Conservation (phyloP, 1,140 invertebrate species). For the Mercenaria mercenaria region DNA sequence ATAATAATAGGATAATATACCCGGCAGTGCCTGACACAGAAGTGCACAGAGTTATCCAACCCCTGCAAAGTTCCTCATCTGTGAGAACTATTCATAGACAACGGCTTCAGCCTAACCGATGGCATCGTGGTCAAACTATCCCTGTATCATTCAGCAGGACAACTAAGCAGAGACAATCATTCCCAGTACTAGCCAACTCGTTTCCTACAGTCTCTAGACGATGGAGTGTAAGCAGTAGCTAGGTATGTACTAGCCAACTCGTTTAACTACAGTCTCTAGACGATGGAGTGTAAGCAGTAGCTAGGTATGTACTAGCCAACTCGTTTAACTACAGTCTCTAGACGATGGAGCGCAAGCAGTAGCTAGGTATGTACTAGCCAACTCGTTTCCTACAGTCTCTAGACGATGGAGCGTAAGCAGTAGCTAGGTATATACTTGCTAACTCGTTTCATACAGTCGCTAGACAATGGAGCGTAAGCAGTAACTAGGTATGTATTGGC, state of each 20-base stretch:
- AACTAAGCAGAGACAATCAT: neutral
- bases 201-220: neutral
- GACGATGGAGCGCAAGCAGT: no score
- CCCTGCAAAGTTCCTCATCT: neutral
- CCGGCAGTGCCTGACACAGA: neutral
- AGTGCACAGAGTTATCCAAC: neutral
- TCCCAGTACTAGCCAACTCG: neutral
- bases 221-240: neutral
- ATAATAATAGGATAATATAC: neutral
- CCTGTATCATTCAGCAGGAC: neutral
- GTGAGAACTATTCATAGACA: neutral
- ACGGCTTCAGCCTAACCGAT: slow-evolving; percentile 32
- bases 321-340: no score
- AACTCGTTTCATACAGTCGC: no score
- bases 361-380: neutral
- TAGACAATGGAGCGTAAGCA: no score
- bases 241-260: no score
- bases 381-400: neutral
- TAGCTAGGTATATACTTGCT: neutral
- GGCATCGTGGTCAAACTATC: slow-evolving; percentile 36
- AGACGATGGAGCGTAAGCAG: slow-evolving; percentile 5
- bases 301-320: no score
- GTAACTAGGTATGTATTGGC: no score
- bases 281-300: no score
- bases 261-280: no score